phyloP scores from a whole-genome alignment of 1,140 invertebrate species.

The Conus betulinus region DNA sequence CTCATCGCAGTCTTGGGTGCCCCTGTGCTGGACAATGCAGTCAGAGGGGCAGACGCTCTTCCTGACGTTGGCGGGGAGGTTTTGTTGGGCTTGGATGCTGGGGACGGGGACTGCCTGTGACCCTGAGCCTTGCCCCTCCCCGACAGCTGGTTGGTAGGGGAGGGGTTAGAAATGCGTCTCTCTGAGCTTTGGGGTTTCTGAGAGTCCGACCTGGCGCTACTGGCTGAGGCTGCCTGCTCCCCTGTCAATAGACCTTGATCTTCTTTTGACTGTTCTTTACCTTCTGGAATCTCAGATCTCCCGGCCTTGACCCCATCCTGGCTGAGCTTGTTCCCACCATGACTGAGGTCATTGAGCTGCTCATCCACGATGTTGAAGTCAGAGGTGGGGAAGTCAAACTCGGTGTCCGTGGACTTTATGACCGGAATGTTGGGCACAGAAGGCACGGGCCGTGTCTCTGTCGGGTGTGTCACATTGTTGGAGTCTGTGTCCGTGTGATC shows the following conservation, averaged over 20 bases:
- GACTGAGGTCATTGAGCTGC: conserved; percentile 70
- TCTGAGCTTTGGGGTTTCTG: not conserved
- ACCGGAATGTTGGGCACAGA: conserved; percentile 51
- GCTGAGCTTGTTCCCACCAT: conserved; percentile 37
- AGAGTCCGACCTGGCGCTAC: not conserved
- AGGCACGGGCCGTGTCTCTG: conserved; percentile 7
- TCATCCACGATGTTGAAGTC: conserved; percentile 69
- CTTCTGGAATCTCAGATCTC: not conserved
- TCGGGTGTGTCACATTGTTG: conserved; percentile 60
- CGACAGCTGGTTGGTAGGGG: not conserved
- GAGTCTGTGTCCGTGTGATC: conserved; percentile 69
- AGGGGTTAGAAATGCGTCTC: not conserved
- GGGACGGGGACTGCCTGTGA: not conserved
- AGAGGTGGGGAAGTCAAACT: conserved; percentile 70
- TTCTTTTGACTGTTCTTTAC: not conserved
- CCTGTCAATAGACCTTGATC: not conserved
- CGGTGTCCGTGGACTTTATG: conserved; percentile 65
- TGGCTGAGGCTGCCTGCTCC: conserved; percentile 5
- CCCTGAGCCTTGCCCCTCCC: not conserved
- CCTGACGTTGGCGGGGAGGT: not conserved
- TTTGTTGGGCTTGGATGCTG: not conserved
- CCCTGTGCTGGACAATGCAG: not conserved
- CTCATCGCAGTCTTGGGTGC: not conserved
- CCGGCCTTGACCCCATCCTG: not conserved
- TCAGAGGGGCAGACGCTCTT: not conserved